Conservation (phyloP, 2,888 invertebrate genomes). For the Endotricha flammealis region DNA sequence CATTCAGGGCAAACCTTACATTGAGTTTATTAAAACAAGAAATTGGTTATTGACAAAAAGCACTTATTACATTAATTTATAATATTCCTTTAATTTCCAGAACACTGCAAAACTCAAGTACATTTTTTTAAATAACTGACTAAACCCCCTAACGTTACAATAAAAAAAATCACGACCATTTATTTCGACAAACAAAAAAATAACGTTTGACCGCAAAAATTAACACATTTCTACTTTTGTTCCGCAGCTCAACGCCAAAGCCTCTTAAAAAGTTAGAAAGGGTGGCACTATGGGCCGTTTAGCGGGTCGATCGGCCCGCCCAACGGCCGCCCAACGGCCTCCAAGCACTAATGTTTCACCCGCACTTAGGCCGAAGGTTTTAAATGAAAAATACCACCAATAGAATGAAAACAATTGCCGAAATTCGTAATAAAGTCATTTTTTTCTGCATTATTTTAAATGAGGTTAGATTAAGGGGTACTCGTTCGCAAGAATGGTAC, state of each 20-base stretch:
- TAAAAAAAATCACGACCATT: background rate
- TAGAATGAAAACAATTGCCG: background rate
- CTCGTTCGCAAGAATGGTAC: background rate
- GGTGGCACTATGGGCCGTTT: conserved; percentile 13
- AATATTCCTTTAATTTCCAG: no score
- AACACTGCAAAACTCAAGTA: no score
- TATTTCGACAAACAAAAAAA: background rate
- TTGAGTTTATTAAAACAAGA: no score
- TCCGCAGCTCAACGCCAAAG: conserved; percentile 12
- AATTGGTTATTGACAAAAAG: no score
- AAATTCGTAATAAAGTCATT: background rate
- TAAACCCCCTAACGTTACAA: no score
- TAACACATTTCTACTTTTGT: conserved; percentile 15
- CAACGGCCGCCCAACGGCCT: background rate
- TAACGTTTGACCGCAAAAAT: conserved; percentile 3
- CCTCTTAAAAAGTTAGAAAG: conserved; percentile 20
- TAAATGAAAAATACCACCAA: conserved; percentile 2
- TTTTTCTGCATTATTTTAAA: background rate
- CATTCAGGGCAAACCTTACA: no score
- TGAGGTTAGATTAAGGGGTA: background rate
- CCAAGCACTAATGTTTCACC: background rate
- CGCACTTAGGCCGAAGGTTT: background rate
- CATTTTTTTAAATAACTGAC: no score
- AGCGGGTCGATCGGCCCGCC: conserved; percentile 10
- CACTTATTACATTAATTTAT: no score